These are phyloP conservation scores for Polyommatus iphigenia DNA, from an alignment of 2,888 invertebrate species.

Conservation along the genomic window DNA sequence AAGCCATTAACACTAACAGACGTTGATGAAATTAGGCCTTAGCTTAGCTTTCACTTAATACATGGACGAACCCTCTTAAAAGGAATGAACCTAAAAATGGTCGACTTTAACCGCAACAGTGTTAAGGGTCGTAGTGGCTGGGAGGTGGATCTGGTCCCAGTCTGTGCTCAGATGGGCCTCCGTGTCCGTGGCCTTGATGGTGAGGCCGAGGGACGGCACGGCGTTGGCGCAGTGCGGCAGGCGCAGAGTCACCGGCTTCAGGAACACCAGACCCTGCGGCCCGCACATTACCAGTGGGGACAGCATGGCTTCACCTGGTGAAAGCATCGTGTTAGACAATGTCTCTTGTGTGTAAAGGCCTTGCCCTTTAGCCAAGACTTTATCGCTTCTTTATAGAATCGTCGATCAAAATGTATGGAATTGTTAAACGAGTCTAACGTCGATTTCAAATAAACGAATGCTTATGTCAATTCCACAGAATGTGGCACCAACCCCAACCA, in stretches of 20 bases:
- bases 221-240: slow-evolving; percentile 93
- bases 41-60: too few species aligned
- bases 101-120: slow-evolving; percentile 95
- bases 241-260: slow-evolving; percentile 92
- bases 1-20: too few species aligned
- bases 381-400: too few species aligned
- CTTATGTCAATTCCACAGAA: too few species aligned
- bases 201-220: slow-evolving; percentile 87
- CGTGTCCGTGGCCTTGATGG: slow-evolving; percentile 89
- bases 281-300: slow-evolving; percentile 98
- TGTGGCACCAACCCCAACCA: too few species aligned
- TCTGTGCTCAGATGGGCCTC: slow-evolving; percentile 91
- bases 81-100: slow-evolving; percentile 83
- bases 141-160: slow-evolving; percentile 92
- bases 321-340: too few species aligned
- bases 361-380: neutral
- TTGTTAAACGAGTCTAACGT: too few species aligned
- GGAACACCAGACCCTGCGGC: slow-evolving; percentile 94
- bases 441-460: too few species aligned
- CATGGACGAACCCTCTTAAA: too few species aligned
- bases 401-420: too few species aligned
- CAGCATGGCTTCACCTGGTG: slow-evolving; percentile 94
- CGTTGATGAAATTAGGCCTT: too few species aligned
- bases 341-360: too few species aligned
- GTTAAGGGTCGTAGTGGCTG: slow-evolving; percentile 90